Percentiles rank a stretch among this genome's conserved stretches.
Evolutionary conservation across 1,140 invertebrate genomes (phyloP).

Genomic region (Thaumatotibia leucotreta): DNA sequence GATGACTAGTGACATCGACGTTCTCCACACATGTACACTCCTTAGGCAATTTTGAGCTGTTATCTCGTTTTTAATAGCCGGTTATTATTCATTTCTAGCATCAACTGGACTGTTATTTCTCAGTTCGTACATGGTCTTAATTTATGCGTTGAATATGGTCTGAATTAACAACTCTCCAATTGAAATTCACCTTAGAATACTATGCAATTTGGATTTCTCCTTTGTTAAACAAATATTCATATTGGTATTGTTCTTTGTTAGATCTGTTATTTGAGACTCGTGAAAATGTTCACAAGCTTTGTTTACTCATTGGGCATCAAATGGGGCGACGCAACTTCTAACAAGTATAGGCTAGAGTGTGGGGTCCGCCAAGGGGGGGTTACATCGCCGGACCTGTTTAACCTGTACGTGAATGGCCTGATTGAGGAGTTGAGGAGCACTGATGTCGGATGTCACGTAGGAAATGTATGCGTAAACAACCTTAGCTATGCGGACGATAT

Average conservation of each 20-base stretch:
- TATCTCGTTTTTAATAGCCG: conserved; percentile 24
- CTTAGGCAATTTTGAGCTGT: conserved; percentile 39
- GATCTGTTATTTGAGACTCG: conserved; percentile 1
- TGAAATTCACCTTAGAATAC: neutral
- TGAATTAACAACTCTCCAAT: conserved; percentile 7
- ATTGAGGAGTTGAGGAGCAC: too few relatives aligned
- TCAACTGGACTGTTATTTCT: conserved; percentile 10
- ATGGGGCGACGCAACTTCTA: too few relatives aligned
- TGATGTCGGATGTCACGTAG: too few relatives aligned
- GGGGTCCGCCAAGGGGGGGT: too few relatives aligned
- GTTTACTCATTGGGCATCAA: too few relatives aligned
- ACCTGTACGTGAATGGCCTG: too few relatives aligned
- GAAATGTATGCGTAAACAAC: too few relatives aligned
- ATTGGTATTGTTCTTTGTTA: neutral
- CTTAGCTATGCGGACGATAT: too few relatives aligned
- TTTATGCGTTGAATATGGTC: neutral
- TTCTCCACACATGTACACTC: conserved; percentile 26
- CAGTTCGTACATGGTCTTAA: neutral
- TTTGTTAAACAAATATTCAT: neutral
- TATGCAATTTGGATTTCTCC: conserved; percentile 4
- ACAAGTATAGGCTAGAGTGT: too few relatives aligned
- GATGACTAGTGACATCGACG: conserved; percentile 38
- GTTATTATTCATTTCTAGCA: conserved; percentile 22
- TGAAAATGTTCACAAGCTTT: neutral
- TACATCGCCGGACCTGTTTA: too few relatives aligned